Evolutionary conservation across 2,888 invertebrate species (phyloP), one percentile per base, ranked within the genome.

Genomic region (Hermodice carunculata): DNA sequence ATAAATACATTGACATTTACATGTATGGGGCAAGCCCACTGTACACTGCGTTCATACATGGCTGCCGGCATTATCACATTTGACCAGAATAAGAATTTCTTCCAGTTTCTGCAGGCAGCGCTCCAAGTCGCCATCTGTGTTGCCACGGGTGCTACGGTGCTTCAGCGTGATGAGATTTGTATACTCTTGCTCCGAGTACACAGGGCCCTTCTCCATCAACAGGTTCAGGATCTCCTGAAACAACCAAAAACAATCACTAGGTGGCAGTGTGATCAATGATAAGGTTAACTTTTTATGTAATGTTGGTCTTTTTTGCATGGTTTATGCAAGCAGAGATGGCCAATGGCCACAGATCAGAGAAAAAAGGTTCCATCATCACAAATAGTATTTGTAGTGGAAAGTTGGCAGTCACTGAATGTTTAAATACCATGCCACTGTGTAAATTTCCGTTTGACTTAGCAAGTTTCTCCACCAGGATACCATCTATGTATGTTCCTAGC

Each of bases 141-240:
- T 51, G 5, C 76, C 78, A 0, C 85, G 82, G 70, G 88, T 87
- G 89, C 90, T 83, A 89, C 91, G 79, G 89, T 93, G 81, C 90
- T 92, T 81, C 73, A 95, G 89, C 79, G 93, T 92, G 81, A 95
- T 89, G 40, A 94, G 92, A 85, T 94, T 93, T 83, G 92, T 90
- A 84, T 96, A 95, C 85, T 97, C 96, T 78, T 94, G 88, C 84
- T 94, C 93, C 0, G 93, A 92, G 86, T 94, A 96, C 84, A 93
- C 92, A 0, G 94, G 91, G 1, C 96, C 96, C 76, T 93, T 92
- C 85, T 96, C 95, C 51, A 94, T 89, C 14, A 96, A 91, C 32
- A 90, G 89, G 71, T 91, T 91, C 67, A 96, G 89, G 78, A 96
- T 92, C 86, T 94, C 94, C 94, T 94, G 86, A 17, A 76, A 66